These are phyloP conservation scores for Octomys mimax DNA, from an alignment of 2,797 vertebrate species.

Conservation along the genomic window DNA sequence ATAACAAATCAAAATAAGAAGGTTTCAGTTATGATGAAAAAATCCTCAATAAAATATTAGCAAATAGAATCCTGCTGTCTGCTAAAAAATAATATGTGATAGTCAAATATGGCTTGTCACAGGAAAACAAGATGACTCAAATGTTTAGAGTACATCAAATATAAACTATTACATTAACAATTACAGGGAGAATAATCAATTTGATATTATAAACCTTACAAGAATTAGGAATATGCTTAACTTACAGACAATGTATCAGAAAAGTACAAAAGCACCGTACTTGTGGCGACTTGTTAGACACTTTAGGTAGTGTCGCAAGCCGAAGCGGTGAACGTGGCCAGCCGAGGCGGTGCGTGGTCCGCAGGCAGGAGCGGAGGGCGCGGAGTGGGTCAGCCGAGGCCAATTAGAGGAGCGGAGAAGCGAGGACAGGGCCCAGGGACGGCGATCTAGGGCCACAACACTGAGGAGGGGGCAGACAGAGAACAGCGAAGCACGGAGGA, in stretches of 20 bases:
- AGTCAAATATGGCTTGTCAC: not conserved
- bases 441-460: not conserved
- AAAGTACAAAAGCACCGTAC: not conserved
- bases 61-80: not conserved
- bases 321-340: not conserved
- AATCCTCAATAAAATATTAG: not conserved
- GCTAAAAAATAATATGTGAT: not conserved
- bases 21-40: not conserved
- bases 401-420: not conserved
- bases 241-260: not conserved
- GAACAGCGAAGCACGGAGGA: not conserved
- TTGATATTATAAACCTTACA: not conserved
- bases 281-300: not conserved
- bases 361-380: not conserved
- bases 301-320: not conserved
- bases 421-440: not conserved
- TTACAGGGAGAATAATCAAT: not conserved
- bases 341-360: not conserved
- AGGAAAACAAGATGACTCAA: not conserved
- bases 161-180: not conserved
- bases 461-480: not conserved
- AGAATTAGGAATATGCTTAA: not conserved
- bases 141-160: not conserved
- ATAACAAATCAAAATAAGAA: not conserved
- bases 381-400: too few species aligned